Evolutionary conservation across 2,113 vertebrate genomes (phyloP), one percentile per base, ranked within the genome.

Genomic region (Bos indicus): DNA sequence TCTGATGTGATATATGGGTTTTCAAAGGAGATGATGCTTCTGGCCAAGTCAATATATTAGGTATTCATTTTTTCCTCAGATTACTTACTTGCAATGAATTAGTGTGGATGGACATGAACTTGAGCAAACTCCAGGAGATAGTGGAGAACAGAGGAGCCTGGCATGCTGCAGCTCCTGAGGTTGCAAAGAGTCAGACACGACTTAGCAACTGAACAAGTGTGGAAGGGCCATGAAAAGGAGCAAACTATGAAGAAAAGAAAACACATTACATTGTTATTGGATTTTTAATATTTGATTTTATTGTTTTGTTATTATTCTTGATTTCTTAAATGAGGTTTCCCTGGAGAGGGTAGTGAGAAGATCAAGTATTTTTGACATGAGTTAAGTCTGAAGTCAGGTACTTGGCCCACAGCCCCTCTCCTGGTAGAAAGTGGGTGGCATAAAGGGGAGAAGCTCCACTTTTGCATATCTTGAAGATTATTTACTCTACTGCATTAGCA

Each of bases 391-490:
- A 95, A 88, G 43, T 96, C 25, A 71, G 5, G 33, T 91, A 81
- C 25, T 46, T 95, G 46, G 30, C 23, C 89, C 33, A 91, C 10
- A 77, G 23, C 12, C 15, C 21, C 8, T 91, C 30, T 91, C 30
- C 48, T 56, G 25, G 83, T 2, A 91, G 13, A 30, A 85, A 23
- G 1, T 5, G 19, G n/a, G 17, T 56, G 25, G 80, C 2, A 90
- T 13, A 30, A 85, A 23, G 2, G 14, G 13, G 23, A 6, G 25
- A 81, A 43, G 7, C 2, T 96, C 71, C 28, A 96, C 95, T 88
- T 97, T 97, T 98, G 88, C 85, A 15, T 83, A 78, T 87, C 82
- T 96, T 95, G 93, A 97, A 94, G 64, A 93, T 92, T 97, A 90
- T 96, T 98, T 92, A 97, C 96, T 96, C 4, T 64, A 51, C 21